Evolutionary conservation across 2,797 vertebrate species (phyloP).

Genomic region (Lacerta agilis): DNA sequence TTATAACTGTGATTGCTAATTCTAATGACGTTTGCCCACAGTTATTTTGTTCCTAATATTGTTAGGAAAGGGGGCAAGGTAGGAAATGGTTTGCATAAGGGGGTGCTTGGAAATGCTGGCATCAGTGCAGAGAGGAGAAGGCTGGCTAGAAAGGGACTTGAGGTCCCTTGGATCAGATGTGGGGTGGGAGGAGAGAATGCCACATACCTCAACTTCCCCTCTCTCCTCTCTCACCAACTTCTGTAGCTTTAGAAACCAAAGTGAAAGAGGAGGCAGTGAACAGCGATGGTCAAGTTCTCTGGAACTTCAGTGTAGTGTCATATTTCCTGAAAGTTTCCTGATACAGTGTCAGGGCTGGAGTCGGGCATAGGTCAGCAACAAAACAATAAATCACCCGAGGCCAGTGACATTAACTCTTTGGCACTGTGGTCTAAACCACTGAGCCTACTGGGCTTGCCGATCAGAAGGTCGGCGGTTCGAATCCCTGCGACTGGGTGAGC

Average conservation of each 20-base stretch:
- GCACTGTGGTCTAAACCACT: too few relatives aligned
- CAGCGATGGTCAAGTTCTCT: not conserved
- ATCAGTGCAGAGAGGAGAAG: not conserved
- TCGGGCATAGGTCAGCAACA: too few relatives aligned
- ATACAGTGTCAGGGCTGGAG: not conserved
- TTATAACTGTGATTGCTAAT: slow-evolving; percentile 10
- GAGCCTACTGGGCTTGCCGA: too few relatives aligned
- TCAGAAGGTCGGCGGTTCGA: too few relatives aligned
- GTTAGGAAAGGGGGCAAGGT: not conserved
- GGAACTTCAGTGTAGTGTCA: not conserved
- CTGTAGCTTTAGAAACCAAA: not conserved
- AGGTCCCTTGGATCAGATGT: not conserved
- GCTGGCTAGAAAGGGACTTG: not conserved
- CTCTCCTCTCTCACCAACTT: not conserved
- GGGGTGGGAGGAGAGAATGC: too few relatives aligned
- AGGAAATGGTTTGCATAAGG: not conserved
- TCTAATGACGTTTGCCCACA: slow-evolving; percentile 6
- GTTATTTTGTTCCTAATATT: not conserved
- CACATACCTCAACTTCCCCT: too few relatives aligned
- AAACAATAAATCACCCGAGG: too few relatives aligned
- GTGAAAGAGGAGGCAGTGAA: not conserved
- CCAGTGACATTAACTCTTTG: too few relatives aligned
- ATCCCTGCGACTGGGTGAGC: too few relatives aligned
- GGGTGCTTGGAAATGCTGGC: not conserved
- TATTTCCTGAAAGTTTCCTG: not conserved